These are phyloP conservation scores for Calameuta filiformis DNA, from an alignment of 2,888 invertebrate genomes.

Conservation along the genomic window DNA sequence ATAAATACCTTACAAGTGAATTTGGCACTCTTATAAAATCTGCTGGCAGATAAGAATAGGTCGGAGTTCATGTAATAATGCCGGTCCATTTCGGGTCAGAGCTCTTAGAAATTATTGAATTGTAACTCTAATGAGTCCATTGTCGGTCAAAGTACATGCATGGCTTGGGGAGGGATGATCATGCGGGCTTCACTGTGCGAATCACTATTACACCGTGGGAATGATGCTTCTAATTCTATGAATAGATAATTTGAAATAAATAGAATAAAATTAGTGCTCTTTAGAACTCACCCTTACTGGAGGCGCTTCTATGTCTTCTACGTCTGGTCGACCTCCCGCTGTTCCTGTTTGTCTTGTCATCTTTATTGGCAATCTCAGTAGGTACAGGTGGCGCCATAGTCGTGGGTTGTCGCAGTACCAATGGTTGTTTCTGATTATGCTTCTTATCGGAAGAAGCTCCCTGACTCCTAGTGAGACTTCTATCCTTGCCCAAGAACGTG, in stretches of 20 bases:
- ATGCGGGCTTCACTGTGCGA: constrained; percentile 29
- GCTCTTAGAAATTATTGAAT: background rate
- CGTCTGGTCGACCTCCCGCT: constrained; percentile 17
- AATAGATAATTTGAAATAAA: background rate
- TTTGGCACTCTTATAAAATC: background rate
- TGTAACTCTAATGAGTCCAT: constrained; percentile 21
- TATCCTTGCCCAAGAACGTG: constrained; percentile 71
- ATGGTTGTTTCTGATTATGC: constrained; percentile 40
- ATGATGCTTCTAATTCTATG: constrained; percentile 7
- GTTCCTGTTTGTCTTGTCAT: constrained; percentile 8
- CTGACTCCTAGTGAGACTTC: constrained; percentile 9
- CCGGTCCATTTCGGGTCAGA: background rate
- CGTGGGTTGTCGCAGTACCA: constrained; percentile 69
- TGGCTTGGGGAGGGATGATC: constrained; percentile 8
- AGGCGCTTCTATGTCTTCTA: constrained; percentile 39
- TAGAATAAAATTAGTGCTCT: constrained; percentile 10
- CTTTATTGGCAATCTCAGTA: constrained; percentile 43
- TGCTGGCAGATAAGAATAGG: background rate
- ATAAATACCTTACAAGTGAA: background rate
- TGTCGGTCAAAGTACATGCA: constrained; percentile 3
- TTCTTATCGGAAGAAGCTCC: constrained; percentile 15
- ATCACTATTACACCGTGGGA: constrained; percentile 18
- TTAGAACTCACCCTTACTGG: constrained; percentile 44
- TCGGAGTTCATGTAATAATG: background rate
- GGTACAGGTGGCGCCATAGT: constrained; percentile 69